Base-by-base conservation (phyloP, 2,888 invertebrate species). In the Drosophila neonasuta region DNA sequence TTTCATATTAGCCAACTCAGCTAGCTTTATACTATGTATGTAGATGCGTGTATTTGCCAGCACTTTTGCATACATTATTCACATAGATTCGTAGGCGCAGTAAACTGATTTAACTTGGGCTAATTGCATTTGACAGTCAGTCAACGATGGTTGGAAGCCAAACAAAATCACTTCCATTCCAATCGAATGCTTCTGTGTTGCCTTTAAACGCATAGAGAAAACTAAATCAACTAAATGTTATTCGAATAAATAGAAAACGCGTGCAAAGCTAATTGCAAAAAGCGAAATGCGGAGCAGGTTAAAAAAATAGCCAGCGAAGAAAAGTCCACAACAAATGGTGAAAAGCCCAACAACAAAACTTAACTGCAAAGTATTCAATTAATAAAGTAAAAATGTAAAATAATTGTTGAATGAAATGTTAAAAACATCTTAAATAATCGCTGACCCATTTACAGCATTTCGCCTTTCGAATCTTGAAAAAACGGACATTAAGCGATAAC, bases 231-330 rank as follows among this genome's bases (percentile, higher is more conserved):
- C 39, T 13, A 52, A 69, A 76, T 74, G 77, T 68, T 77, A 50
- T 61, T 61, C 52, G 59, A 77, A 74, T 62, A 75, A 75, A 75
- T 75, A 77, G 74, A 75, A 75, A 75, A 73, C 77, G 52, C 77
- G 52, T 68, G 59, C 50, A 57, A 34, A 30, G 57, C 59, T 68
- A 72, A 74, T 74, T 72, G 68, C 57, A 42, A 61, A 42, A 61
- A 61, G 49, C 17, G 61, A 54, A 69, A 55, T 67, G 67, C 58
- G 44, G 69, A 64, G 60, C 74, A 57, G 52, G 55, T 73, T 77
- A 61, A 44, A 58, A 52, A 68, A 74, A 73, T 60, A 77, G 36
- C 46, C 71, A 48, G 44, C 34, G 15, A 48, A 52, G 17, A 41
- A 30, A 11, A n/a, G 39, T 41, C 56, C 13, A 3, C 13, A 24